phyloP scores from a whole-genome alignment of 2,113 vertebrate species.

The Leucopsar rothschildi region DNA sequence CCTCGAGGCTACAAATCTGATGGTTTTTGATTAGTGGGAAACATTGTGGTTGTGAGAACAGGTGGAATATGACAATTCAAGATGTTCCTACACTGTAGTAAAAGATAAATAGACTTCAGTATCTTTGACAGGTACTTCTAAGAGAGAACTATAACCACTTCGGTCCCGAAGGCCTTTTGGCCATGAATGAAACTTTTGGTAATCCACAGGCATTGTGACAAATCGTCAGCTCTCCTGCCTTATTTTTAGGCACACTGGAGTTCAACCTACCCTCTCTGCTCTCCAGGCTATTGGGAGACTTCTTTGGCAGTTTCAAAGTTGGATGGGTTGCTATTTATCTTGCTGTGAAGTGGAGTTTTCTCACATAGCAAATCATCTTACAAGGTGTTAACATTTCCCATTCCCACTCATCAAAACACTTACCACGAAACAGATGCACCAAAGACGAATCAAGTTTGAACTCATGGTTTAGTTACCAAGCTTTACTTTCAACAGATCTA shows the following conservation, averaged over 20 bases:
- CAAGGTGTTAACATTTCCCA: conserved; percentile 23
- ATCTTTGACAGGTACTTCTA: conserved; percentile 30
- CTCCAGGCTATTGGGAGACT: background rate
- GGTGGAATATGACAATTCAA: conserved; percentile 54
- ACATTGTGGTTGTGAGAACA: conserved; percentile 25
- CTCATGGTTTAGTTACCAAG: background rate
- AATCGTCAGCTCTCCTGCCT: background rate
- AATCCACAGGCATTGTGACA: background rate
- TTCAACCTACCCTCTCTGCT: background rate
- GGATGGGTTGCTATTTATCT: conserved; percentile 14
- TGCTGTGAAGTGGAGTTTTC: conserved; percentile 14
- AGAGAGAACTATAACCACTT: background rate
- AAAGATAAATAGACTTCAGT: conserved; percentile 17
- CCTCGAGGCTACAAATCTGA: conserved; percentile 48
- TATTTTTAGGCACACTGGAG: background rate
- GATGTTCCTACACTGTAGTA: conserved; percentile 18
- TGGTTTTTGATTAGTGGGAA: conserved; percentile 53
- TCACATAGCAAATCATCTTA: conserved; percentile 31
- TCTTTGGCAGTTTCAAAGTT: background rate
- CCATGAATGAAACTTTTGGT: background rate
- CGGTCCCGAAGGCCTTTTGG: background rate
- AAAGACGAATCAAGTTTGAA: background rate
- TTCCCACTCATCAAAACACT: conserved; percentile 51
- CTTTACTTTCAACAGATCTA: background rate
- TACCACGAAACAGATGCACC: conserved; percentile 51